Percentiles rank a stretch among this genome's conserved stretches.
phyloP scores from a whole-genome alignment of 2,888 invertebrate species.

The Xestobium rufovillosum region DNA sequence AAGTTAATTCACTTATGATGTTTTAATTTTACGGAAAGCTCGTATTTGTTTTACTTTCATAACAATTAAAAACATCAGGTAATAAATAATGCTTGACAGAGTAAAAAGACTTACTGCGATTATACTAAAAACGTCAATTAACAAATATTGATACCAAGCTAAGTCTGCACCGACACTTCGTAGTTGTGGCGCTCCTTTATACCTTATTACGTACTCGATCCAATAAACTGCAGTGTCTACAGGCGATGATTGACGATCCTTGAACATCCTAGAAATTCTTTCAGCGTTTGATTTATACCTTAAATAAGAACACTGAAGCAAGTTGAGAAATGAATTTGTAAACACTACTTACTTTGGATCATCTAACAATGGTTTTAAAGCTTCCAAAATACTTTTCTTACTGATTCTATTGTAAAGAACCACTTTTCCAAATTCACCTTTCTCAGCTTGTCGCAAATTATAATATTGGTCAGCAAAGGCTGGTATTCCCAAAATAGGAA shows the following conservation, averaged over 20 bases:
- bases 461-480: constrained; percentile 29
- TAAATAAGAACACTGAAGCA: no score
- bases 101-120: no score
- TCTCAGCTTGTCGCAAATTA: constrained; percentile 27
- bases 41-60: no score
- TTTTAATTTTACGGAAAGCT: no score
- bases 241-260: neutral
- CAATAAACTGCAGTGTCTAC: neutral
- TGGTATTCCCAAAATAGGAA: constrained; percentile 26
- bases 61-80: no score
- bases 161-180: neutral
- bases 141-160: neutral
- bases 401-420: constrained; percentile 23
- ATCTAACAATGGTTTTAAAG: constrained; percentile 21
- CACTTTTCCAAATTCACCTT: constrained; percentile 23
- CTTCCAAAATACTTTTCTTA: constrained; percentile 18
- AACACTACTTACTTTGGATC: constrained; percentile 24
- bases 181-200: neutral
- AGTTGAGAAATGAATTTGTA: neutral
- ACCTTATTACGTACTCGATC: neutral
- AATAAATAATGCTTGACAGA: no score
- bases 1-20: no score
- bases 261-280: neutral
- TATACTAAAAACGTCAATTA: neutral
- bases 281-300: constrained; percentile 1